phyloP scores from a whole-genome alignment of 1,140 invertebrate genomes.

The Dendrolimus kikuchii region DNA sequence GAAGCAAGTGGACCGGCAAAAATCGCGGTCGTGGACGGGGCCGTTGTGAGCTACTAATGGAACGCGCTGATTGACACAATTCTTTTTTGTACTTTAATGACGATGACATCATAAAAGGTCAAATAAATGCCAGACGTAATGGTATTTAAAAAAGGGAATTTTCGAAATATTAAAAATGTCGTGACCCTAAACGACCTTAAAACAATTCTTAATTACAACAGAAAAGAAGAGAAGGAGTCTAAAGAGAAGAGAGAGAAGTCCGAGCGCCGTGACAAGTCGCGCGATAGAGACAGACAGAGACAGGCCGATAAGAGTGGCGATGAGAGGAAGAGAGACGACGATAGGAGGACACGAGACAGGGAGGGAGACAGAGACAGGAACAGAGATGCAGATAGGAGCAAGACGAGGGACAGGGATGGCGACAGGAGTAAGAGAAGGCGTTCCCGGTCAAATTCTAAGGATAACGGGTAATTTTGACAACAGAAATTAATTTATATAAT shows the following conservation, averaged over 20 bases:
- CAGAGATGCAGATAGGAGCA: slow-evolving; percentile 16
- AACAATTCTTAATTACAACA: too few relatives aligned
- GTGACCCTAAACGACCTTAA: too few relatives aligned
- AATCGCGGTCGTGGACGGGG: too few relatives aligned
- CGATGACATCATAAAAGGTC: too few relatives aligned
- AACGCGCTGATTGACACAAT: too few relatives aligned
- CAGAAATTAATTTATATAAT: background rate
- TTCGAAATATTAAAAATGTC: too few relatives aligned
- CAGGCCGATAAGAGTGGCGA: slow-evolving; percentile 1
- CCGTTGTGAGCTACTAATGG: too few relatives aligned
- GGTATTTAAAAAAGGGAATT: too few relatives aligned
- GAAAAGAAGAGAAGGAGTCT: slow-evolving; percentile 8
- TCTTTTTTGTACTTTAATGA: too few relatives aligned
- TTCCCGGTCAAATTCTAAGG: slow-evolving; percentile 15
- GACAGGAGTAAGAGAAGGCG: slow-evolving; percentile 17
- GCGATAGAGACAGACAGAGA: slow-evolving; percentile 1
- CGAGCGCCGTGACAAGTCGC: background rate
- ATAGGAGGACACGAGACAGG: slow-evolving; percentile 7
- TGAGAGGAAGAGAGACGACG: slow-evolving; percentile 1
- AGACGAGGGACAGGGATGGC: slow-evolving; percentile 24
- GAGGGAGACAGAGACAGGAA: slow-evolving; percentile 17
- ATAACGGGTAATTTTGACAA: slow-evolving; percentile 11
- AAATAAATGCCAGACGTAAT: too few relatives aligned
- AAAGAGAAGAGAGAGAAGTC: background rate
- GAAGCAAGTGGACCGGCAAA: too few relatives aligned